A percentile compares a stretch with the other conserved stretches of the same genome.
Evolutionary conservation across 2,797 vertebrate genomes (phyloP).

Genomic region (Channallabes apus): DNA sequence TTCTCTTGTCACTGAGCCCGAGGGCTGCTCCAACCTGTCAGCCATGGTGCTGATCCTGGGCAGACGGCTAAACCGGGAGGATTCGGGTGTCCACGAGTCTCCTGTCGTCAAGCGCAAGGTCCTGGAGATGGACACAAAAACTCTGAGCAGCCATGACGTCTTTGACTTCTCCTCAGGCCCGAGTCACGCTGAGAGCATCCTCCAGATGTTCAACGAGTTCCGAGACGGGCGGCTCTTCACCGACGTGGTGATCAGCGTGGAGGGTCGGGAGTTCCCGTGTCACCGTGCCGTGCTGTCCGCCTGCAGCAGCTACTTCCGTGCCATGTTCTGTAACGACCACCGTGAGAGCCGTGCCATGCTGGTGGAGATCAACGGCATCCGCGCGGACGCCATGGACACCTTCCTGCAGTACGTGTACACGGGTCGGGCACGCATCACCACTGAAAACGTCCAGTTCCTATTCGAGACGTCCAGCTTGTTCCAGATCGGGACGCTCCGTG

Average conservation of each 20-base stretch:
- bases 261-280: constrained; percentile 95
- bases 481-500: constrained; percentile 89
- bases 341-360: constrained; percentile 95
- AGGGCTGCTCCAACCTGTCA: constrained; percentile 50
- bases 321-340: constrained; percentile 99
- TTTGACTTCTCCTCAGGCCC: constrained; percentile 93
- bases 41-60: constrained; percentile 98
- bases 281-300: constrained; percentile 94
- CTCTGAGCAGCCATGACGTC: constrained; percentile 81
- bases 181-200: constrained; percentile 90
- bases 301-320: constrained; percentile 96
- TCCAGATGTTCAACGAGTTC: constrained; percentile 96
- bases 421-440: constrained; percentile 93
- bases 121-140: constrained; percentile 90
- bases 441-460: constrained; percentile 95
- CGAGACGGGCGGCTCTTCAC: constrained; percentile 93
- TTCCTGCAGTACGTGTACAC: constrained; percentile 97
- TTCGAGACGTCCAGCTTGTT: constrained; percentile 97
- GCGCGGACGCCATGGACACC: constrained; percentile 94
- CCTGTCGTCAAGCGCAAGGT: constrained; percentile 92
- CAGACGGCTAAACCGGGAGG: constrained; percentile 93
- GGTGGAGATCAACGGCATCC: constrained; percentile 97
- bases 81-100: constrained; percentile 87
- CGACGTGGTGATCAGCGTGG: constrained; percentile 95
- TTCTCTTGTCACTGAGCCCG: constrained; percentile 34